Evolutionary conservation across 2,888 invertebrate genomes (phyloP).

Genomic region (Limulus polyphemus): DNA sequence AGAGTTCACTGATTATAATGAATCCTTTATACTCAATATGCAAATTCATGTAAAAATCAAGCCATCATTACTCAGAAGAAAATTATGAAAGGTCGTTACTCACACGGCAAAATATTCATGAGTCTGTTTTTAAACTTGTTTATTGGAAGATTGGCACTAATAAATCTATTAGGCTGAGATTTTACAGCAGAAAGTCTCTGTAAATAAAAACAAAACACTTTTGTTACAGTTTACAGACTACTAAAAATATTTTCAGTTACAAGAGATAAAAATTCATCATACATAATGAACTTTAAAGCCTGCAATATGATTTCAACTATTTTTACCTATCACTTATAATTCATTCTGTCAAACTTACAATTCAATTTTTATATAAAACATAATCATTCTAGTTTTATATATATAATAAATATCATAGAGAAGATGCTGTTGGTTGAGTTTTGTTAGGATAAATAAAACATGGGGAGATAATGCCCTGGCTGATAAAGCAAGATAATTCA

Average conservation of each 20-base stretch:
- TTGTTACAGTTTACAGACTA: background rate
- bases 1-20: background rate
- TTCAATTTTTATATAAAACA: too few relatives aligned
- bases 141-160: conserved; percentile 86
- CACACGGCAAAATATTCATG: conserved; percentile 86
- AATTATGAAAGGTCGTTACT: conserved; percentile 5
- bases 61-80: background rate
- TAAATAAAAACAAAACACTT: background rate
- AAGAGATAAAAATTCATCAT: too few relatives aligned
- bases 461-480: background rate
- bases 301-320: too few relatives aligned
- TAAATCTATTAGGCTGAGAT: conserved; percentile 84
- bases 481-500: background rate
- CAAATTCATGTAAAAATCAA: background rate
- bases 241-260: too few relatives aligned
- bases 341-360: too few relatives aligned
- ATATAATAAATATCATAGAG: too few relatives aligned
- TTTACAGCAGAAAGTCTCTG: conserved; percentile 78
- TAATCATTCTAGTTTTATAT: too few relatives aligned
- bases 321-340: too few relatives aligned
- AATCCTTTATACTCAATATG: background rate
- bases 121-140: conserved; percentile 98
- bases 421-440: too few relatives aligned
- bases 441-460: too few relatives aligned
- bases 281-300: too few relatives aligned